Base-by-base conservation (phyloP, 2,113 vertebrate species). In the Piprites chloris region DNA sequence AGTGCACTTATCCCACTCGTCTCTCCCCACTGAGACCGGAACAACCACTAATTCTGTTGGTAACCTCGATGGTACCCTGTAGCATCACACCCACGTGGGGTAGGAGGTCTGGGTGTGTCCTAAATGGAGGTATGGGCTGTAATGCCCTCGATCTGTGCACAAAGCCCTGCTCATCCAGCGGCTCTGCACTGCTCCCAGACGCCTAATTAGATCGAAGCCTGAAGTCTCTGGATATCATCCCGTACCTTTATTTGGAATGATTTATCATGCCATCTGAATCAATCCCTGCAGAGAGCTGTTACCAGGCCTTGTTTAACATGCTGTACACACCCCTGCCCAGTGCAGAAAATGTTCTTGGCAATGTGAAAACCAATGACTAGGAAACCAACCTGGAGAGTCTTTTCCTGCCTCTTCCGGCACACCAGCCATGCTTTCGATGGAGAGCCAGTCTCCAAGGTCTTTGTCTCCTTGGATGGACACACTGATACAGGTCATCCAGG, bases 161-260 rank as follows among this genome's bases (percentile, higher is more conserved):
- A 77, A 9, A 5, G 18, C 55, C 27, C 85, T 46, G 75, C 66
- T 93, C 13, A 1, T 85, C 56, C 58, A 69, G 85, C 56, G 85
- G 72, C 88, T 78, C 87, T 52, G 63, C 2, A 1, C 41, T 73
- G 73, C 80, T 95, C 69, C 56, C 88, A 87, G 93, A 32, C 2
- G 0, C 53, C 62, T 94, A 94, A 97, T 96, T 90, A 87, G 86
- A 94, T 93, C 81, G 86, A 96, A 93, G 79, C 83, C 73, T 78
- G 87, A 89, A 90, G 92, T 71, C 92, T 94, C 95, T 96, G 95
- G 92, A 78, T 93, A 87, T 81, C 93, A 66, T 97, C 88, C 58
- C 30, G 2, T 94, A 49, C 69, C 69, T 94, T 94, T 96, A 96
- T 97, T 92, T 69, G 80, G 68, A 79, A 96, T 96, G 96, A 96